Conservation (phyloP, 30 jellyfish, hydroid and myxozoan genomes). For the Aurelia sp. region DNA sequence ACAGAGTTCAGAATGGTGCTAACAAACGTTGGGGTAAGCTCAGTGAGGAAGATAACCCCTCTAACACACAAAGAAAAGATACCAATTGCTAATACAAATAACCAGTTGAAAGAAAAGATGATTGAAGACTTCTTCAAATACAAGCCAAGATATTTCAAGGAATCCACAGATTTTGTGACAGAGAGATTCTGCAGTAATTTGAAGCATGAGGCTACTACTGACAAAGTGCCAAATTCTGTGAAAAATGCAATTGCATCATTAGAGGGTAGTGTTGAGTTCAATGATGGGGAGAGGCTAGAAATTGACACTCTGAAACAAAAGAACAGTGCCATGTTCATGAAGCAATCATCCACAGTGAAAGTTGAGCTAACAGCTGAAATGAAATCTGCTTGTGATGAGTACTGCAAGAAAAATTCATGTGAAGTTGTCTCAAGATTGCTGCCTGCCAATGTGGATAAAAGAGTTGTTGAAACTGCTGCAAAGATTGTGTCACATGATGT, state of each 20-base stretch:
- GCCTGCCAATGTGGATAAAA: conserved; percentile 25
- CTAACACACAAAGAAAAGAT: conserved; percentile 44
- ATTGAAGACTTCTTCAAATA: conserved; percentile 57
- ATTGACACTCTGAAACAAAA: conserved; percentile 36
- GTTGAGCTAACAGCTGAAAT: neutral
- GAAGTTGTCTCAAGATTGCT: conserved; percentile 35
- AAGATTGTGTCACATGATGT: conserved; percentile 38
- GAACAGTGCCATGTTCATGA: conserved; percentile 15
- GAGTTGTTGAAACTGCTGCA: conserved; percentile 25
- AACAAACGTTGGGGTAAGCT: conserved; percentile 32
- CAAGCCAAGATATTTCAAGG: conserved; percentile 58
- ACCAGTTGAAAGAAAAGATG: conserved; percentile 37
- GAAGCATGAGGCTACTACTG: conserved; percentile 3
- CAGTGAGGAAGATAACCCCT: conserved; percentile 57
- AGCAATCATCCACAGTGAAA: neutral
- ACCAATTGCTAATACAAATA: conserved; percentile 4
- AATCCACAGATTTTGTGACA: conserved; percentile 34
- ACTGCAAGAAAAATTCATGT: conserved; percentile 8
- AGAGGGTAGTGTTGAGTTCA: neutral
- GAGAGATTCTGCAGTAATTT: conserved; percentile 45
- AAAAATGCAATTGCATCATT: conserved; percentile 3
- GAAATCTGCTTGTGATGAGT: neutral
- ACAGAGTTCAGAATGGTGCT: conserved; percentile 40
- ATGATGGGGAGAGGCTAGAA: conserved; percentile 22
- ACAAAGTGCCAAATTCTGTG: conserved; percentile 2